phyloP scores from a whole-genome alignment of 2,888 invertebrate genomes.

The Lutraria lutraria region DNA sequence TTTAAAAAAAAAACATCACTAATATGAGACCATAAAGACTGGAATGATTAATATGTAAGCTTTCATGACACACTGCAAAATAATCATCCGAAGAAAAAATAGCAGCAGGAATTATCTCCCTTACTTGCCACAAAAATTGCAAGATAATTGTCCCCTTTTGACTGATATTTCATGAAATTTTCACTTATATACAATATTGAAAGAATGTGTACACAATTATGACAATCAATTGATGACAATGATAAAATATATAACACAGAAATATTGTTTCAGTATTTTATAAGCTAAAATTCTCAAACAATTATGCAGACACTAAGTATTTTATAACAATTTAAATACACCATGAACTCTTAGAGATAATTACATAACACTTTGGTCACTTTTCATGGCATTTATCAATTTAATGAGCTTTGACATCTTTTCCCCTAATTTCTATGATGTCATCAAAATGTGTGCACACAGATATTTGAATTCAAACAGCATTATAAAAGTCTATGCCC shows the following conservation, averaged over 20 bases:
- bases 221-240: neutral
- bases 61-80: neutral
- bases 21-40: neutral
- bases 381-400: too few relatives aligned
- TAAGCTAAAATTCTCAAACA: too few relatives aligned
- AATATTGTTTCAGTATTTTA: too few relatives aligned
- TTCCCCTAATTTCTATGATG: neutral
- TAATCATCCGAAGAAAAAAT: neutral
- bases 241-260: neutral
- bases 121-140: neutral
- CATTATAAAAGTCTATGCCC: too few relatives aligned
- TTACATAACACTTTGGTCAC: too few relatives aligned
- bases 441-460: conserved; percentile 13
- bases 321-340: too few relatives aligned
- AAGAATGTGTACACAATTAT: neutral
- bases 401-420: too few relatives aligned
- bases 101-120: neutral
- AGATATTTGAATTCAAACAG: too few relatives aligned
- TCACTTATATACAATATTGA: neutral
- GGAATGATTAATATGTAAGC: neutral
- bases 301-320: too few relatives aligned
- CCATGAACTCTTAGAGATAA: too few relatives aligned
- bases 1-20: neutral
- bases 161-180: neutral
- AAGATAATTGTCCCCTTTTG: neutral